A percentile compares a stretch with the other conserved stretches of the same genome.
phyloP scores from a whole-genome alignment of 2,113 vertebrate species.

The Pollimyrus isidori region DNA sequence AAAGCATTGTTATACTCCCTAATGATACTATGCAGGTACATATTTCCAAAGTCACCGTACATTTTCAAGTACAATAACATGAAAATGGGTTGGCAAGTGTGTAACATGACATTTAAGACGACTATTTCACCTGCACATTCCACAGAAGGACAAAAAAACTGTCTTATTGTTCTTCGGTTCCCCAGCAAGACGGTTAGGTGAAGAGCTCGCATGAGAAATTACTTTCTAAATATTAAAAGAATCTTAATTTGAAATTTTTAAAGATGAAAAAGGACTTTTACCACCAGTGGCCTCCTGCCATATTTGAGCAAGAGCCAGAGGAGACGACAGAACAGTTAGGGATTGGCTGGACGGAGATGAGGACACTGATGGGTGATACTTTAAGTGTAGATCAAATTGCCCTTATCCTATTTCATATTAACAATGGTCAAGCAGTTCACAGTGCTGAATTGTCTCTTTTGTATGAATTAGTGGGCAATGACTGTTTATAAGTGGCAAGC shows the following conservation, averaged over 20 bases:
- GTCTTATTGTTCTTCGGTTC: background rate
- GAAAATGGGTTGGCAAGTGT: background rate
- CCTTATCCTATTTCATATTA: background rate
- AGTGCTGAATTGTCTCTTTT: background rate
- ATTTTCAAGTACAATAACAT: background rate
- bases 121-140: background rate
- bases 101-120: background rate
- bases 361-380: background rate
- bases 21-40: background rate
- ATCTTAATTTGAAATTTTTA: background rate
- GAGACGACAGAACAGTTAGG: background rate
- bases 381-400: background rate
- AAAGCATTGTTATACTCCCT: background rate
- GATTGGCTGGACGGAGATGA: background rate
- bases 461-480: background rate
- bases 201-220: background rate
- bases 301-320: background rate
- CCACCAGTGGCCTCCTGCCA: background rate
- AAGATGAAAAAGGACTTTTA: background rate
- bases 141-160: background rate
- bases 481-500: background rate
- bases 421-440: background rate
- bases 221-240: background rate
- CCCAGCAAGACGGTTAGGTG: background rate
- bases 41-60: background rate